phyloP scores from a whole-genome alignment of 30 jellyfish, hydroid and myxozoan species.

The Chironex yamaguchii region DNA sequence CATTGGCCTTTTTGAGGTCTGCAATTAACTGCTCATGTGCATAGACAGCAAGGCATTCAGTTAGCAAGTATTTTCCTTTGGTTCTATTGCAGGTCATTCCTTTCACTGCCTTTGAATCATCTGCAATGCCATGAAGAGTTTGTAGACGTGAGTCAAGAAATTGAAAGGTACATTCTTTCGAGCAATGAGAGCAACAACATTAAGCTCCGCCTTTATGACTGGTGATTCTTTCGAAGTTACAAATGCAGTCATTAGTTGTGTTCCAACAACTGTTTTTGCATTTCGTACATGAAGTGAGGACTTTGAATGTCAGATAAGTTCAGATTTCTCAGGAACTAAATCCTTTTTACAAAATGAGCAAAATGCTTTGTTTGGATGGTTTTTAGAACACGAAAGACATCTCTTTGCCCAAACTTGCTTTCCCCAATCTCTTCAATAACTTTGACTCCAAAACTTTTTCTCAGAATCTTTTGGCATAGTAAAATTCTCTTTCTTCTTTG shows the following conservation, averaged over 20 bases:
- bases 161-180: slow-evolving; percentile 11
- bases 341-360: background rate
- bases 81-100: slow-evolving; percentile 37
- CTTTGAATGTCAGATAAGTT: slow-evolving; percentile 6
- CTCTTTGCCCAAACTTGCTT: background rate
- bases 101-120: slow-evolving; percentile 24
- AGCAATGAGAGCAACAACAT: slow-evolving; percentile 32
- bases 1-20: slow-evolving; percentile 26
- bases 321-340: slow-evolving; percentile 22
- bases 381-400: background rate
- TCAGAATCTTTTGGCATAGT: background rate
- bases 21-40: slow-evolving; percentile 13
- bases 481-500: background rate
- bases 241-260: background rate
- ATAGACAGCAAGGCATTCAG: slow-evolving; percentile 36
- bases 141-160: slow-evolving; percentile 1
- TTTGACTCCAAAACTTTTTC: background rate
- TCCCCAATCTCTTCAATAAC: background rate
- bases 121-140: slow-evolving; percentile 24
- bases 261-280: slow-evolving; percentile 3
- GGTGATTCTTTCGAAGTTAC: background rate
- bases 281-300: background rate
- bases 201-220: slow-evolving; percentile 29
- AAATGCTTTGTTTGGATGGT: background rate
- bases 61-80: slow-evolving; percentile 22